These are phyloP conservation scores for Lapara coniferarum DNA, from an alignment of 2,888 invertebrate species.

Conservation along the genomic window DNA sequence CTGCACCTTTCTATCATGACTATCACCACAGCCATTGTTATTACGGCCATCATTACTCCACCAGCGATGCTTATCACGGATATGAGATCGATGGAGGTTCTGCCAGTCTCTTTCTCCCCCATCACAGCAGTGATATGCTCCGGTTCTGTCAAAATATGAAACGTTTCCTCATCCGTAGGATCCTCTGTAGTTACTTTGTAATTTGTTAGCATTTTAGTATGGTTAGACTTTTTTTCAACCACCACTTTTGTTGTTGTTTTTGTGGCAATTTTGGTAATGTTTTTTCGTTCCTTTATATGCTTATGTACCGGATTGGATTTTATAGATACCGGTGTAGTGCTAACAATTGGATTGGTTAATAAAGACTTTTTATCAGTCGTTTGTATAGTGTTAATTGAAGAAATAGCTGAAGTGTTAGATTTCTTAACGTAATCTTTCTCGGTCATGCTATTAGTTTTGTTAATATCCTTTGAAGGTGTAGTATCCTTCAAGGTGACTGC, in stretches of 20 bases:
- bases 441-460: conserved; percentile 76
- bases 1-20: conserved; percentile 77
- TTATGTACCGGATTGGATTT: conserved; percentile 26
- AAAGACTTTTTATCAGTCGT: conserved; percentile 36
- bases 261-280: conserved; percentile 32
- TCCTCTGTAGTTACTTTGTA: conserved; percentile 62
- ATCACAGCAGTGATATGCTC: conserved; percentile 81
- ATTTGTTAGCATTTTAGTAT: conserved; percentile 45
- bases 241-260: conserved; percentile 29
- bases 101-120: conserved; percentile 71
- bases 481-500: conserved; percentile 24
- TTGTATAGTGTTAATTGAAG: conserved; percentile 33
- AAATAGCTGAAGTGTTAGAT: conserved; percentile 55
- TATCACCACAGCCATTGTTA: conserved; percentile 77
- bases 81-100: conserved; percentile 70
- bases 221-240: conserved; percentile 15
- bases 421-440: conserved; percentile 55
- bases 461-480: conserved; percentile 35
- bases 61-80: conserved; percentile 81
- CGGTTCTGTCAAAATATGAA: conserved; percentile 83
- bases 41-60: conserved; percentile 79
- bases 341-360: conserved; percentile 33
- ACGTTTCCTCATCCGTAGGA: conserved; percentile 71
- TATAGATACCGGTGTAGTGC: conserved; percentile 40
- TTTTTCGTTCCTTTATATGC: conserved; percentile 1